Evolutionary conservation across 2,888 invertebrate genomes (phyloP).

Genomic region (Trichogramma dendrolimi): DNA sequence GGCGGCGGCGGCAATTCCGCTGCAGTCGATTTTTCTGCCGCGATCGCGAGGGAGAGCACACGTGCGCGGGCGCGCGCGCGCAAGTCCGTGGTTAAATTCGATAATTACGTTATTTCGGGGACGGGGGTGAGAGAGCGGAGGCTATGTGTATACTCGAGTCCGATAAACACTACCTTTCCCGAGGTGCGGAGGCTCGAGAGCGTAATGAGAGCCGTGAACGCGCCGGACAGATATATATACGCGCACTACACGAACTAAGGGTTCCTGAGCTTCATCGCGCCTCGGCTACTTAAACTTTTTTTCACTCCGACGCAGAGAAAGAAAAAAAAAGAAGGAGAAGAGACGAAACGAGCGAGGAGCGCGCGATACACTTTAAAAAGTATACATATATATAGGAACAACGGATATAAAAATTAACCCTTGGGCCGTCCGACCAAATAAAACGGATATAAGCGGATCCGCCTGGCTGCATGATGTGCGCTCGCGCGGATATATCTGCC

Average conservation of each 20-base stretch:
- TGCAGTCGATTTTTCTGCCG: slow-evolving; percentile 19
- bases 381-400: too few species aligned
- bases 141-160: slow-evolving; percentile 23
- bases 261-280: neutral
- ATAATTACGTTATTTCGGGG: slow-evolving; percentile 46
- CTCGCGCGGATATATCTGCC: too few species aligned
- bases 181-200: slow-evolving; percentile 32
- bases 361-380: neutral
- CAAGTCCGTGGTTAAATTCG: slow-evolving; percentile 42
- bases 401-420: too few species aligned
- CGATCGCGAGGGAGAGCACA: slow-evolving; percentile 34
- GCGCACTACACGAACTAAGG: too few species aligned
- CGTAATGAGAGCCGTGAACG: neutral
- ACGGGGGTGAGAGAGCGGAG: neutral
- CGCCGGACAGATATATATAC: too few species aligned
- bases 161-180: slow-evolving; percentile 46
- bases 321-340: neutral
- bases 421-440: too few species aligned
- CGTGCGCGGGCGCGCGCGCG: slow-evolving; percentile 39
- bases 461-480: too few species aligned
- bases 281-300: neutral
- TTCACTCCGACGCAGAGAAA: neutral
- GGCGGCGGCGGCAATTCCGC: slow-evolving; percentile 21
- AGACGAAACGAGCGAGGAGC: neutral
- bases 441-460: too few species aligned